Base-by-base conservation (phyloP, 2,113 vertebrate species). In the Rhinolophus sinicus region DNA sequence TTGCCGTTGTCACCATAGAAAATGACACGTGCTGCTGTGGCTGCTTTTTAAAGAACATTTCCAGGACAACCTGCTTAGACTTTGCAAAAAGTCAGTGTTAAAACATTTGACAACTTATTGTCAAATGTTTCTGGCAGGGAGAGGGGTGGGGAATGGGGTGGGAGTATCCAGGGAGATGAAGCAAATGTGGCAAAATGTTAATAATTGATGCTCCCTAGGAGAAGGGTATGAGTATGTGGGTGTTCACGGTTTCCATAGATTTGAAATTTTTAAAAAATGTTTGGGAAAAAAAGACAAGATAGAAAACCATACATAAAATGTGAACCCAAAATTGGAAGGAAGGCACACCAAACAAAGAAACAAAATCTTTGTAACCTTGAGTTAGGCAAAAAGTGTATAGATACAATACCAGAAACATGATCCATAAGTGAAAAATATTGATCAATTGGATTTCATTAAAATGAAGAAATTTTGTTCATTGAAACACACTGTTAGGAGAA, bases 121-220 rank as follows among this genome's bases (percentile, higher is more conserved):
- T 83, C 80, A 70, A 90, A 78, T 33, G 12, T 82, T 67, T 87
- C 81, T 84, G 19, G 33, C 19, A 38, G 67, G 47, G 10, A 26
- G 47, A 50, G 40, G 40, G 40, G 40, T 50, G 47, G 47, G 47
- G 47, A 50, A 13, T 50, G 47, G 47, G 47, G 47, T 50, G 47
- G 47, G 47, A 5, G 6, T 58, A 87, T 77, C 40, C 44, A 72
- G 28, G 38, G 60, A 93, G 54, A 72, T 87, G 44, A 12, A 93
- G 15, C 54, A 95, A 78, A 90, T 14, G 44, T 47, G 35, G 50
- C 67, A 93, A 72, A 89, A 50, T 52, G 38, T 77, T 94, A 93
- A 58, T 44, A 65, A 47, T 14, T 40, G 56, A 64, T 12, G 14
- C 26, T 30, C 38, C 35, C 21, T n/a, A 70, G 54, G 67, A 26